Conservation (phyloP, 2,888 invertebrate species). For the Lepetodrilus schrolli region DNA sequence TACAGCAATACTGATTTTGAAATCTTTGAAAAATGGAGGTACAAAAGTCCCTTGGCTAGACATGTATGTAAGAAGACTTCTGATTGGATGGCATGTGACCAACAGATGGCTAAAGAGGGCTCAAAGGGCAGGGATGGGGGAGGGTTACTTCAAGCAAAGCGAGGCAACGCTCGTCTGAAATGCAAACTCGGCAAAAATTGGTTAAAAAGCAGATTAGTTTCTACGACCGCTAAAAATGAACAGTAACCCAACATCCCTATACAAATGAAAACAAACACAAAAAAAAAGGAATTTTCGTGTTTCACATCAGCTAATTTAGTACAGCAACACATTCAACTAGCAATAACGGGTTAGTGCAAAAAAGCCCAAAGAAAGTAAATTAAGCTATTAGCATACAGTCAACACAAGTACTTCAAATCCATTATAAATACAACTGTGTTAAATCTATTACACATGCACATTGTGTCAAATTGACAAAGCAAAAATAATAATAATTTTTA, state of each 20-base stretch:
- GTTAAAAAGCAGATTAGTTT: constrained; percentile 1
- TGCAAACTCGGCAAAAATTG: neutral
- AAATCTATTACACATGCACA: neutral
- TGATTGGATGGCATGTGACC: neutral
- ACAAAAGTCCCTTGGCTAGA: too few relatives aligned
- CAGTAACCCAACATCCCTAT: neutral
- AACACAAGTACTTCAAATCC: neutral
- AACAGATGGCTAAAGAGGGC: neutral
- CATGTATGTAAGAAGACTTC: neutral
- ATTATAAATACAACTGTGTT: neutral
- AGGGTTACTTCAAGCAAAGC: constrained; percentile 11
- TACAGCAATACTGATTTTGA: neutral
- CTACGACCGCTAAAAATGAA: neutral
- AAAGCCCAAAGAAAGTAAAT: neutral
- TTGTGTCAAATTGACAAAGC: neutral
- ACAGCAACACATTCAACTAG: neutral
- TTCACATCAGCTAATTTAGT: neutral
- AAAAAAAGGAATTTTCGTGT: neutral
- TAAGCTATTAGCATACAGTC: constrained; percentile 11
- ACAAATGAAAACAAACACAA: neutral
- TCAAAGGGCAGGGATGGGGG: neutral
- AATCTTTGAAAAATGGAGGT: neutral
- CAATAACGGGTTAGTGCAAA: neutral
- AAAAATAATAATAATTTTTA: neutral
- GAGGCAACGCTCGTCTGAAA: constrained; percentile 19